Base-by-base conservation (phyloP, 2,797 vertebrate genomes). In the Catamblyrhynchus diadema region DNA sequence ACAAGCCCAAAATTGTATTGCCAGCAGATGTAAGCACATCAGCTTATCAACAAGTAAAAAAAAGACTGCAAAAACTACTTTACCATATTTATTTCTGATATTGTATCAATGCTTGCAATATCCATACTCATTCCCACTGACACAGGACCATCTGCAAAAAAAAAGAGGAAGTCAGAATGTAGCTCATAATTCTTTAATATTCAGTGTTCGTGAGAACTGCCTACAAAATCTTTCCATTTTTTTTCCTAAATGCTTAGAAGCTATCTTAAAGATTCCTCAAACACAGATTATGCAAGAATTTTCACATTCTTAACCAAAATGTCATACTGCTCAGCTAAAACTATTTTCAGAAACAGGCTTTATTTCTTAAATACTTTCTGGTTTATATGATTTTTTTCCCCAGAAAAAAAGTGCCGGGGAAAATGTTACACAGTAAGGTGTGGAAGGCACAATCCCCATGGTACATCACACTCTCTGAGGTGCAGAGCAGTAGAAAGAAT, bases 31-130 rank as follows among this genome's bases (percentile, higher is more conserved):
- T 54, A 65, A 74, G 90, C 44, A 86, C 13, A 41, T 44, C 23
- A 44, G 25, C 35, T 82, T 70, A 81, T 22, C 66, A 80, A 60
- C 24, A 56, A 28, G 25, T 35, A 82, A 62, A 48, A 45, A 72
- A 62, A 27, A 53, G 23, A 61, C 8, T 48, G 14, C 19, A 87
- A 93, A 92, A 78, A 48, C 25, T 48, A 79, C 69, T 97, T 96
- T 97, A 99, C 99, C 99, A 99, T 99, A 94, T 99, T 99, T 96
- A 99, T 99, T 98, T 99, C 99, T 91, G 99, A 99, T 97, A 99
- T 99, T 72, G 98, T 99, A 96, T 99, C 99, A 93, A 99, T 99
- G 97, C 99, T 99, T 95, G 99, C 99, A 59, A 99, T 99, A 94
- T 99, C 99, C 98, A 99, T 88, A 94, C 99, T 99, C 99, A 99